A percentile compares a stretch with the other conserved stretches of the same genome.
Conservation (phyloP, 2,113 vertebrate species). For the Vidua macroura region DNA sequence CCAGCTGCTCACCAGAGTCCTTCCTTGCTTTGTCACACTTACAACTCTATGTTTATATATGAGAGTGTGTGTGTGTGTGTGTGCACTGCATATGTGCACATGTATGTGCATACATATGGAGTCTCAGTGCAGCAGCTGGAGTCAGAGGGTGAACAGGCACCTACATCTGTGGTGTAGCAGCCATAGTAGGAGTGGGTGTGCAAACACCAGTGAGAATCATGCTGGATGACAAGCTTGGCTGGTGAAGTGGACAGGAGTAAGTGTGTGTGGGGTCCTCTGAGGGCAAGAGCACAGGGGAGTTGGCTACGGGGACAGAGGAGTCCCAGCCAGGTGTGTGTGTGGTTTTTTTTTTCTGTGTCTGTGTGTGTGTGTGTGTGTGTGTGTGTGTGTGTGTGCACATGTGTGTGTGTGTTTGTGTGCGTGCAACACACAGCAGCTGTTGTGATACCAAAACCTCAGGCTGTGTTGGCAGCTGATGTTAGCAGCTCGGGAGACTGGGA, state of each 20-base stretch:
- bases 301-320: neutral
- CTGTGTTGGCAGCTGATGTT: fast-evolving
- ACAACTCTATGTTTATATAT: fast-evolving
- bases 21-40: neutral
- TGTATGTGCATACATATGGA: neutral
- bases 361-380: too few relatives aligned
- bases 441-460: too few relatives aligned
- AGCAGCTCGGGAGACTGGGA: neutral
- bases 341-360: too few relatives aligned
- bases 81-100: neutral
- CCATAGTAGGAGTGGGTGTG: neutral
- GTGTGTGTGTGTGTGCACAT: fast-evolving
- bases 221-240: neutral
- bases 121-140: neutral
- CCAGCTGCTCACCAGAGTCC: fast-evolving
- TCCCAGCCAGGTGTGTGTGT: fast-evolving
- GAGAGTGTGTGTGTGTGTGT: too few relatives aligned
- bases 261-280: too few relatives aligned
- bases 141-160: too few relatives aligned
- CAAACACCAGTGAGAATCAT: fast-evolving
- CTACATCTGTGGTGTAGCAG: fast-evolving
- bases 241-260: neutral
- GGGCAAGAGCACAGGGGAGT: fast-evolving
- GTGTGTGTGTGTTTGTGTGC: fast-evolving
- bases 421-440: neutral